A percentile compares a stretch with the other conserved stretches of the same genome.
phyloP scores from a whole-genome alignment of 2,113 vertebrate genomes.

The Mugil cephalus region DNA sequence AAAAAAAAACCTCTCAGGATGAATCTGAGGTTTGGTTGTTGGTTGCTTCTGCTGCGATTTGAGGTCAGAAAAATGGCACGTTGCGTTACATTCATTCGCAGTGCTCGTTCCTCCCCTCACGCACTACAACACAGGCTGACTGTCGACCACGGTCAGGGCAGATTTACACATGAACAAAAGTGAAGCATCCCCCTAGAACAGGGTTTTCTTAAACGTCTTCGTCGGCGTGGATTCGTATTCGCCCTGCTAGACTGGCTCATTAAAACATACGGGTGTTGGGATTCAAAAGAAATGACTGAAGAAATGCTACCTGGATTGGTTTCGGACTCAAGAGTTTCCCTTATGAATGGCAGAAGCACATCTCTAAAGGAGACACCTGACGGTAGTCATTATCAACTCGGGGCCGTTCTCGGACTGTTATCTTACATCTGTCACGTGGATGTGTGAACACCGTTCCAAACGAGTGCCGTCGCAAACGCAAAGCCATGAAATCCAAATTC shows the following conservation, averaged over 20 bases:
- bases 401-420: conserved; percentile 12
- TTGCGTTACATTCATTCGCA: conserved; percentile 84
- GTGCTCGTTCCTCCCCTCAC: conserved; percentile 50
- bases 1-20: conserved; percentile 65
- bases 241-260: conserved; percentile 28
- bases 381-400: conserved; percentile 20
- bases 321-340: conserved; percentile 10
- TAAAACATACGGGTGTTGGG: conserved; percentile 36
- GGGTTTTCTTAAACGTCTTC: conserved; percentile 55
- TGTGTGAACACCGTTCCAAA: conserved; percentile 4
- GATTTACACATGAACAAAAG: conserved; percentile 58
- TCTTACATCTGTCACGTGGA: conserved; percentile 15
- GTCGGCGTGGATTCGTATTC: conserved; percentile 38
- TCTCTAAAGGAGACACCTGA: conserved; percentile 24
- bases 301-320: conserved; percentile 58
- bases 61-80: conserved; percentile 82
- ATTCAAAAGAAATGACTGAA: conserved; percentile 53
- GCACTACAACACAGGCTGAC: conserved; percentile 20
- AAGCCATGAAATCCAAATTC: conserved; percentile 40
- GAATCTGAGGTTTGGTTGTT: conserved; percentile 70
- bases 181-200: conserved; percentile 58
- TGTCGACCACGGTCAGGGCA: conserved; percentile 17
- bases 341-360: conserved; percentile 13
- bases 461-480: conserved; percentile 8
- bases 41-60: conserved; percentile 68